Conservation (phyloP, 2,888 invertebrate genomes). For the Dryomyza anilis region DNA sequence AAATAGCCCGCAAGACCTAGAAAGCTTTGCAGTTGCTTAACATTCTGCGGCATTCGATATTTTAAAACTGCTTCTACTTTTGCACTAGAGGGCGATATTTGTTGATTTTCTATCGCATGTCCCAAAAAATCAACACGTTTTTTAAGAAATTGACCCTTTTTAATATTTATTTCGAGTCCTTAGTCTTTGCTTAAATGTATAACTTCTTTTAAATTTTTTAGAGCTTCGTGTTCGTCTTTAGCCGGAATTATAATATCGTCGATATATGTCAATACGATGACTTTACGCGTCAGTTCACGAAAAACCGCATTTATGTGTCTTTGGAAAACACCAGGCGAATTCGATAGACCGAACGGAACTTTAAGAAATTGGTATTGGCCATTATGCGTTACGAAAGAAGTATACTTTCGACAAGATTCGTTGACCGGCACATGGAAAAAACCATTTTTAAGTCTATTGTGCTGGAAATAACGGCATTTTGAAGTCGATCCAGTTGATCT, state of each 20-base stretch:
- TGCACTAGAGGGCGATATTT: not conserved
- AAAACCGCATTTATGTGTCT: slow-evolving; percentile 38
- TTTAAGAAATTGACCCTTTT: not conserved
- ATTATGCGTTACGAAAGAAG: slow-evolving; percentile 47
- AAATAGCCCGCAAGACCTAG: too few species aligned
- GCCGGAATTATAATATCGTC: slow-evolving; percentile 24
- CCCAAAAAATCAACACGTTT: not conserved
- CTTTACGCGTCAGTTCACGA: slow-evolving; percentile 24
- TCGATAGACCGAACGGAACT: slow-evolving; percentile 55
- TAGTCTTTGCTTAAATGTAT: not conserved
- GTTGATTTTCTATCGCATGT: not conserved
- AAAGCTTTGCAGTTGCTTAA: not conserved
- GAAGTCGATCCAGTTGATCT: slow-evolving; percentile 44
- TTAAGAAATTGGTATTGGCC: slow-evolving; percentile 44
- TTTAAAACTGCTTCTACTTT: not conserved
- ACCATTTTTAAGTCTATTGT: slow-evolving; percentile 46
- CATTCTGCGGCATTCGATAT: not conserved
- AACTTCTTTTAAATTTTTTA: not conserved
- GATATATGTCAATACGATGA: slow-evolving; percentile 30
- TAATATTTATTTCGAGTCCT: not conserved
- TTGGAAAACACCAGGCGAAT: slow-evolving; percentile 45
- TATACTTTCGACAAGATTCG: slow-evolving; percentile 39
- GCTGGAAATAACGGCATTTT: slow-evolving; percentile 42
- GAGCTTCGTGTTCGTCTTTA: not conserved
- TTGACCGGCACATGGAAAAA: slow-evolving; percentile 51